phyloP scores from a whole-genome alignment of 1,140 invertebrate genomes.

The Achatina immaculata region DNA sequence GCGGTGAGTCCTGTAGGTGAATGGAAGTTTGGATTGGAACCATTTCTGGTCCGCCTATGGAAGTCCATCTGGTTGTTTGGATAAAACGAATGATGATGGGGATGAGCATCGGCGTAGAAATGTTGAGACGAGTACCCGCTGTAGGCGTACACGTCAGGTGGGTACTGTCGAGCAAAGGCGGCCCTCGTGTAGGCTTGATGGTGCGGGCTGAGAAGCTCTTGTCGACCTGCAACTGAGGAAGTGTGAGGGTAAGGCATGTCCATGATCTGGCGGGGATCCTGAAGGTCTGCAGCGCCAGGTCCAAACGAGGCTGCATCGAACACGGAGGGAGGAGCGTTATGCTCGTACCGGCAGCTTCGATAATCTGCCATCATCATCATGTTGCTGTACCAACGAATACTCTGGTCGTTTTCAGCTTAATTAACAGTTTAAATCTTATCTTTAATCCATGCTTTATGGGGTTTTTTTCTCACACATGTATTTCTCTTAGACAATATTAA shows the following conservation, averaged over 20 bases:
- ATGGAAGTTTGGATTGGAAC: constrained; percentile 12
- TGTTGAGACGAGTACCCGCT: constrained; percentile 22
- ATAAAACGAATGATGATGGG: constrained; percentile 6
- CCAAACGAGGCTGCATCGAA: constrained; percentile 40
- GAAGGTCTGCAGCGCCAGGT: constrained; percentile 46
- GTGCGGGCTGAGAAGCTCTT: constrained; percentile 46
- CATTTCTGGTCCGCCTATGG: neutral
- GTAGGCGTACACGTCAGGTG: constrained; percentile 41
- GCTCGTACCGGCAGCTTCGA: constrained; percentile 65
- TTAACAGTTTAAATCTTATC: neutral
- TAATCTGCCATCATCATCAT: constrained; percentile 69
- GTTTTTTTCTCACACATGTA: too few relatives aligned
- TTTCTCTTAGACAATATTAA: too few relatives aligned
- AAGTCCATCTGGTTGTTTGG: constrained; percentile 10
- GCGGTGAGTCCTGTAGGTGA: neutral
- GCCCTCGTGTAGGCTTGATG: constrained; percentile 45
- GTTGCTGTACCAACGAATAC: constrained; percentile 17
- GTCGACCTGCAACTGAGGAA: constrained; percentile 17
- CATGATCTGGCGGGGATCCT: constrained; percentile 57
- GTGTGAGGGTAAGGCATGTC: constrained; percentile 63
- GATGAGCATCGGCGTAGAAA: constrained; percentile 12
- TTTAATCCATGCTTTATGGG: too few relatives aligned
- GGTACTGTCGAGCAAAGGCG: constrained; percentile 38
- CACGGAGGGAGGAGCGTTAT: constrained; percentile 40
- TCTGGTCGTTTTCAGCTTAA: neutral